phyloP scores from a whole-genome alignment of 2,113 vertebrate genomes.

The Philantomba maxwellii region DNA sequence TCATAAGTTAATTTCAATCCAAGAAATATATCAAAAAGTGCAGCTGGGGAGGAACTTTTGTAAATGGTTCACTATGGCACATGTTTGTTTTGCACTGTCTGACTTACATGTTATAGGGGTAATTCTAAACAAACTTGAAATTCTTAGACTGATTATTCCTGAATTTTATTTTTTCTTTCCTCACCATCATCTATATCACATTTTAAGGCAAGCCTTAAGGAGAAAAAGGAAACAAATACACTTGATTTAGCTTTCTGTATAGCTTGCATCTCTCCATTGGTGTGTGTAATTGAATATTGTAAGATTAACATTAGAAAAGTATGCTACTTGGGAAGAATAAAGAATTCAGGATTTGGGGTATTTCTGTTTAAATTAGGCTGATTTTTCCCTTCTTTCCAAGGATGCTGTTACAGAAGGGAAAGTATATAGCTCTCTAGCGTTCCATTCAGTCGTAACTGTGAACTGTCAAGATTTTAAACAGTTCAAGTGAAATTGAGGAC shows the following conservation, averaged over 20 bases:
- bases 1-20: neutral
- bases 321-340: neutral
- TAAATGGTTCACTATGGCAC: neutral
- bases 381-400: neutral
- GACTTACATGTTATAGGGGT: neutral
- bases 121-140: neutral
- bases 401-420: neutral
- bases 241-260: neutral
- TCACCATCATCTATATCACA: neutral
- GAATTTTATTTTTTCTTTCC: neutral
- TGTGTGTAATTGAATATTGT: neutral
- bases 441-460: neutral
- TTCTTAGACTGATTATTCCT: neutral
- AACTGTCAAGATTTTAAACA: conserved; percentile 6
- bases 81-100: neutral
- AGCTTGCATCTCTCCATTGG: neutral
- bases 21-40: neutral
- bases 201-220: neutral
- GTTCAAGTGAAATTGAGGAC: neutral
- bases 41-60: neutral
- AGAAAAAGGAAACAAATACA: neutral
- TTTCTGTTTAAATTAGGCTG: neutral
- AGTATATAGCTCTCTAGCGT: neutral
- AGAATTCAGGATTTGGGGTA: neutral
- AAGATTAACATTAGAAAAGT: neutral